Percentiles rank a stretch among this genome's conserved stretches.
Conservation (phyloP, 1,140 invertebrate genomes). For the Heliconius himera region DNA sequence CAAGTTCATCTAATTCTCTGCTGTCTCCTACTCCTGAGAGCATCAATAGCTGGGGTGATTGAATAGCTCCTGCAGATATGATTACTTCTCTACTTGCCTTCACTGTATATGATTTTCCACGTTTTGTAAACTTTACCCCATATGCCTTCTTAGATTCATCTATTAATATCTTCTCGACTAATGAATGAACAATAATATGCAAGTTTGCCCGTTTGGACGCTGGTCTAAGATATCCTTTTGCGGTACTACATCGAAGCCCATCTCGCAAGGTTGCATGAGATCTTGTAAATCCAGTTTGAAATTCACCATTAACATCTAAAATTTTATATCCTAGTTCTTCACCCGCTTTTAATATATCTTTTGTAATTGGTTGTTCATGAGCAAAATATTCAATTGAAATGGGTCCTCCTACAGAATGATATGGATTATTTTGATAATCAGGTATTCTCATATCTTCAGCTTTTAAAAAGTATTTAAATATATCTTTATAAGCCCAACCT, state of each 20-base stretch:
- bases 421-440: constrained; percentile 81
- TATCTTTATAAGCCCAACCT: constrained; percentile 89
- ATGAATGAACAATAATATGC: constrained; percentile 85
- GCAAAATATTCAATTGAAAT: constrained; percentile 86
- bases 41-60: constrained; percentile 91
- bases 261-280: constrained; percentile 90
- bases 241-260: constrained; percentile 91
- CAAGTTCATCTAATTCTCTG: constrained; percentile 83
- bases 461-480: constrained; percentile 92
- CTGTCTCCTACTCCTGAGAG: constrained; percentile 88
- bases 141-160: constrained; percentile 82
- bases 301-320: constrained; percentile 88
- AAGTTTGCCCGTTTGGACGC: constrained; percentile 87
- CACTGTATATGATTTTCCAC: constrained; percentile 73
- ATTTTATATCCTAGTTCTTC: constrained; percentile 87
- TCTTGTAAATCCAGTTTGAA: constrained; percentile 87
- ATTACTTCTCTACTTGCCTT: constrained; percentile 86
- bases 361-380: constrained; percentile 83
- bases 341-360: constrained; percentile 86
- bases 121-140: constrained; percentile 85
- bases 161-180: constrained; percentile 85
- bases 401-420: constrained; percentile 87
- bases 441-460: constrained; percentile 87
- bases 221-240: constrained; percentile 90
- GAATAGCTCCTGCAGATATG: constrained; percentile 87